Base-by-base conservation (phyloP, 2,888 invertebrate species). In the Conchocele bisecta region DNA sequence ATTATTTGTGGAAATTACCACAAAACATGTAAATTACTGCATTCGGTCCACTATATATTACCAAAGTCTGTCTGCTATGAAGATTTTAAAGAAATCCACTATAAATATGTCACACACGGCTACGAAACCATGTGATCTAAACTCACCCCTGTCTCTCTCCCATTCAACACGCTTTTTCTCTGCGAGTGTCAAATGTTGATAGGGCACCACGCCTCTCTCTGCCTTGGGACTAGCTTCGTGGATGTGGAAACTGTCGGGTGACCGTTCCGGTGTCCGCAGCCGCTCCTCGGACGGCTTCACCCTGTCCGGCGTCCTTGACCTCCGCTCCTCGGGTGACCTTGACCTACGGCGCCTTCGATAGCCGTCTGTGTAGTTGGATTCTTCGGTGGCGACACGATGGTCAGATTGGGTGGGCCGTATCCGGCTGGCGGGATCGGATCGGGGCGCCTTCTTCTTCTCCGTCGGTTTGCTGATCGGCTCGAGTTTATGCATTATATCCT, bases 131-230 rank as follows among this genome's bases (percentile, higher is more conserved):
- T n/a, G 42, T 20, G 46, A 29, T n/a, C 6, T 29, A 26, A 11
- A 33, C 37, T 26, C n/a, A 97, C 97, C 97, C 94, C 94, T 94
- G 93, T 98, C 97, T 91, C 94, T 94, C 84, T 96, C 97, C 97
- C 97, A 97, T 94, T 98, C 97, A 88, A 95, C 93, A 91, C 95
- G 95, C 92, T 97, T 97, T 92, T 95, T 94, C 93, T 97, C 96
- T 87, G 97, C 93, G 90, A 89, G 79, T 6, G 89, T 84, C 71
- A 82, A 60, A 24, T 70, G 75, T n/a, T 65, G 56, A 26, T 57
- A 57, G n/a, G 80, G 57, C 11, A 79, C 46, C 2, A 73, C 44
- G 0, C 68, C 50, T 11, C 39, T 48, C 41, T 58, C 58, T 13
- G 44, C 58, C 11, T 44, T 58, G 6, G 59, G 65, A 54, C 63